A percentile compares a stretch with the other conserved stretches of the same genome.
phyloP scores from a whole-genome alignment of 2,797 vertebrate species.

The Mormyrops boulengeri region DNA sequence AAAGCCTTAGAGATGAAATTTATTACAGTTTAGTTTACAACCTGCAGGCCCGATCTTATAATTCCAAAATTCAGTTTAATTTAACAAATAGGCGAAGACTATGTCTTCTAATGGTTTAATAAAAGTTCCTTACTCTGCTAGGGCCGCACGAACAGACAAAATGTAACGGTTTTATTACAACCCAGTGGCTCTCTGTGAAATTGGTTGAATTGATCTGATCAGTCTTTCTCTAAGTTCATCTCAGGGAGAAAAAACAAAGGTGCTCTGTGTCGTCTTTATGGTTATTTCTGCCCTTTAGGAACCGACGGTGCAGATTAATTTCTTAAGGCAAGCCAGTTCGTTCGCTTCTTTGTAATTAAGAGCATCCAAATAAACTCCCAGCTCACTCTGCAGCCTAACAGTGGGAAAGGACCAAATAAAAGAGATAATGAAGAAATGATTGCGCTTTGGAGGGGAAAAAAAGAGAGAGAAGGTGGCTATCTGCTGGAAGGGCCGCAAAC shows the following conservation, averaged over 20 bases:
- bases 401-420: constrained; percentile 65
- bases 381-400: constrained; percentile 65
- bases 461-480: background rate
- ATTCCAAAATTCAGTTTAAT: constrained; percentile 36
- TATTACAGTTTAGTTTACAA: constrained; percentile 40
- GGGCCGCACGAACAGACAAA: constrained; percentile 45
- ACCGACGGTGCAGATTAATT: constrained; percentile 44
- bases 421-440: constrained; percentile 76
- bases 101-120: constrained; percentile 35
- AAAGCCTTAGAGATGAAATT: constrained; percentile 39
- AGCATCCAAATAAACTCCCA: constrained; percentile 71
- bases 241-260: constrained; percentile 54
- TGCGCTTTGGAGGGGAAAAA: constrained; percentile 48
- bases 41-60: constrained; percentile 40
- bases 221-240: constrained; percentile 62
- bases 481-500: background rate
- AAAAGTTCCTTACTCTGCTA: constrained; percentile 39
- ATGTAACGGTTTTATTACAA: constrained; percentile 58
- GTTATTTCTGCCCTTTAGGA: constrained; percentile 60
- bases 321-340: constrained; percentile 35
- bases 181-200: constrained; percentile 39
- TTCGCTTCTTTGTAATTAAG: constrained; percentile 75
- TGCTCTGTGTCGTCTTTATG: constrained; percentile 53
- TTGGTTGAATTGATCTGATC: constrained; percentile 48
- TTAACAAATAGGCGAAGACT: constrained; percentile 38